A percentile compares a stretch with the other conserved stretches of the same genome.
Conservation (phyloP, 1,140 invertebrate species). For the Lordiphosa stackelbergi region DNA sequence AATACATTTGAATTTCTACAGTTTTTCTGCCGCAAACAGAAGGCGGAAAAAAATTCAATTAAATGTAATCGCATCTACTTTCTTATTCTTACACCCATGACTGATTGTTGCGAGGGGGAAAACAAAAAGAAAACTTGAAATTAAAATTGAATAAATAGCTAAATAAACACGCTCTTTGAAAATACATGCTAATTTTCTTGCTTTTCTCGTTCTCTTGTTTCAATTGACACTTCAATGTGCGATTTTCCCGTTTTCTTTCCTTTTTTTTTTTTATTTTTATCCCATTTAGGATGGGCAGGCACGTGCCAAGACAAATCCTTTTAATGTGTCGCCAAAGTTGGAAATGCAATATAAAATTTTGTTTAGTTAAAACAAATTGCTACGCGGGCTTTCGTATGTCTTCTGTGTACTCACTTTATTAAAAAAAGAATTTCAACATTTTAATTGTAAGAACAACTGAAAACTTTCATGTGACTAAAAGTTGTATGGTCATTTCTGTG, state of each 20-base stretch:
- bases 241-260: slow-evolving; percentile 9
- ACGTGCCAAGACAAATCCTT: slow-evolving; percentile 65
- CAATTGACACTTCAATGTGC: slow-evolving; percentile 31
- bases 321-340: slow-evolving; percentile 65
- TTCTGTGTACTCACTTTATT: no score
- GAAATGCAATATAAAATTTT: slow-evolving; percentile 21
- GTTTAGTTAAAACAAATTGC: not conserved
- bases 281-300: slow-evolving; percentile 23
- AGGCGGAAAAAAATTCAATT: slow-evolving; percentile 57
- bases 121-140: slow-evolving; percentile 27
- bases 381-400: no score
- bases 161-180: slow-evolving; percentile 66
- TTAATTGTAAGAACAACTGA: no score
- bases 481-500: no score
- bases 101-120: slow-evolving; percentile 42
- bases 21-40: slow-evolving; percentile 24
- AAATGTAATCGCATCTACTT: slow-evolving; percentile 73
- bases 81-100: slow-evolving; percentile 40
- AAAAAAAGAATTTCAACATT: no score
- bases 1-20: slow-evolving; percentile 47
- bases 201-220: slow-evolving; percentile 42
- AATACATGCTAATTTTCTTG: slow-evolving; percentile 63
- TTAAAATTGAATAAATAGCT: slow-evolving; percentile 71
- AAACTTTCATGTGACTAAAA: no score
- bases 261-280: slow-evolving; percentile 15